These are phyloP conservation scores for Pachliopta kotzebuea DNA, from an alignment of 2,888 invertebrate genomes.

Conservation along the genomic window DNA sequence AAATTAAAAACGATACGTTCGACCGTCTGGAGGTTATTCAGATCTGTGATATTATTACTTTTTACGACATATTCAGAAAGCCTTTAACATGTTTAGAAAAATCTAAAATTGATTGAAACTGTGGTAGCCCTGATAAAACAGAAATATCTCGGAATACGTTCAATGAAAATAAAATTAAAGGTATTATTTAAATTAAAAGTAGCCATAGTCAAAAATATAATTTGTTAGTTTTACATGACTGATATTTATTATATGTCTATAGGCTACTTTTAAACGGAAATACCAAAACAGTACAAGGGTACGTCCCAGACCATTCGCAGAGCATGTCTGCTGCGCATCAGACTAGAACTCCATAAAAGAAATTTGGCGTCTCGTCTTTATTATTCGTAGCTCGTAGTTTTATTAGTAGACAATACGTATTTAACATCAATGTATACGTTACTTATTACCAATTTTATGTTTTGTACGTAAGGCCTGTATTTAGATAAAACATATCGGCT, in stretches of 20 bases:
- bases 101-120: too few species aligned
- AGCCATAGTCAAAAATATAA: too few species aligned
- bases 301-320: background rate
- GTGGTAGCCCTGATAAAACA: background rate
- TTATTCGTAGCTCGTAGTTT: background rate
- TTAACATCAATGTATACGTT: background rate
- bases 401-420: background rate
- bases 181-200: too few species aligned
- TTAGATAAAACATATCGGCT: too few species aligned
- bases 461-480: too few species aligned
- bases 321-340: slow-evolving; percentile 18
- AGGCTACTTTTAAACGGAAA: background rate
- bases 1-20: background rate
- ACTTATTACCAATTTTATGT: too few species aligned
- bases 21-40: background rate
- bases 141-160: background rate
- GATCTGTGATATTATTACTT: background rate
- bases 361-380: slow-evolving; percentile 1
- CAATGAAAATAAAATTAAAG: background rate
- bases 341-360: slow-evolving; percentile 19
- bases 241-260: background rate
- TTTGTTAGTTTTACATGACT: background rate
- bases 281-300: background rate
- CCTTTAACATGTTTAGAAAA: too few species aligned
- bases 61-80: too few species aligned